Base-by-base conservation (phyloP, 2,888 invertebrate species). In the Cryptocephalus moraei region DNA sequence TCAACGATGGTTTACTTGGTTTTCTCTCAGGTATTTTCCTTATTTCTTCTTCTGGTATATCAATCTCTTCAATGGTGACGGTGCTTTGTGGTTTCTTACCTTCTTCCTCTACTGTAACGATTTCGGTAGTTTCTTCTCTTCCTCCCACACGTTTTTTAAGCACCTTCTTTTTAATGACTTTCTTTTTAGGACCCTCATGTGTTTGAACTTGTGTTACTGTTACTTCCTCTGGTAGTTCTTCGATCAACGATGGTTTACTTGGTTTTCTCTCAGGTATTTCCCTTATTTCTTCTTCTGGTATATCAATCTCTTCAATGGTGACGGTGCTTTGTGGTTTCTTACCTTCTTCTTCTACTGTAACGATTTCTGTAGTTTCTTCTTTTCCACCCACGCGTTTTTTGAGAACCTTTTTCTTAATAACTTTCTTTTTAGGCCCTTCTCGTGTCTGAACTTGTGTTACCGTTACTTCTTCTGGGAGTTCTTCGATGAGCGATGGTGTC, bases 171-270 rank as follows among this genome's bases (percentile, higher is more conserved):
- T 66, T 70, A 6, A 66, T 62, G 38, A 66, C 65, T 42, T 55
- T 57, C 49, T 56, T 61, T 11, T 58, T 53, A 12, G 54, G 52
- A 22, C 54, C 56, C 9, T 56, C 52, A 31, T 47, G 67, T 3
- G 70, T 69, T 2, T 69, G 52, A 49, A 70, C 57, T 48, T 58
- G 59, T 10, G 50, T 54, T 49, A 59, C 56, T 51, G 31, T 68
- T 4, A 61, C 62, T 62, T 70, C 70, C 8, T 72, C 69, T 51
- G 64, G 61, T 31, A 70, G 62, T 60, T 69, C 71, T 64, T 72
- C 72, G 61, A 52, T 49, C 12, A 36, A 36, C 4, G 36, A 11
- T 4, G 36, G 12, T 36, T 4, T 6, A 36, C 45, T 46, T 44
- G 58, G 54, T 41, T 59, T 49, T 40, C 56, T 46, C n/a, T 42